Conservation (phyloP, 2,888 invertebrate genomes). For the Lamproptera curius region DNA sequence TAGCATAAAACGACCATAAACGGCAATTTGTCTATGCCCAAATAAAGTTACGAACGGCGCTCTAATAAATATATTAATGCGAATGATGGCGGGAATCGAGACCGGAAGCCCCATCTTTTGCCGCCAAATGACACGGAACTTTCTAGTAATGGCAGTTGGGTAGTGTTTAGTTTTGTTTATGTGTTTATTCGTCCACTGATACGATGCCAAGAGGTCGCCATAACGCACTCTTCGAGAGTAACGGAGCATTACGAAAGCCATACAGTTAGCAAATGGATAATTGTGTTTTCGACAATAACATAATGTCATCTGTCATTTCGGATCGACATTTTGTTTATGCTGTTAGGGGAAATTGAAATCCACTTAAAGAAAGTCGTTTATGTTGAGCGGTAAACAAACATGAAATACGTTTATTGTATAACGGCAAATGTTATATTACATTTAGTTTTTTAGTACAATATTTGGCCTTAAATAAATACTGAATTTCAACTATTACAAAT, state of each 20-base stretch:
- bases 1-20: constrained; percentile 61
- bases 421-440: no score
- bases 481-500: no score
- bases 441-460: no score
- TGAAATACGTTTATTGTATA: no score
- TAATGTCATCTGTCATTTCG: neutral
- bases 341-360: neutral
- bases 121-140: constrained; percentile 57
- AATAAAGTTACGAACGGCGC: constrained; percentile 43
- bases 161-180: constrained; percentile 43
- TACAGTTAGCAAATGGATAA: neutral
- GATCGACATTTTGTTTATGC: neutral
- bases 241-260: neutral
- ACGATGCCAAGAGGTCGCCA: neutral
- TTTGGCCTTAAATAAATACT: neutral
- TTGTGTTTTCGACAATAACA: neutral
- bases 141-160: constrained; percentile 35
- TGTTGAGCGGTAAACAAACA: neutral
- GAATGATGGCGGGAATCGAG: neutral
- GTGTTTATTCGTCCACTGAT: constrained; percentile 30
- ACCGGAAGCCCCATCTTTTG: constrained; percentile 42
- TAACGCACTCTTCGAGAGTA: neutral
- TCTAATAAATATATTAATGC: constrained; percentile 37
- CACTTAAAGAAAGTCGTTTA: neutral
- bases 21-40: constrained; percentile 47